Conservation (phyloP, 2,888 invertebrate species). For the Cerceris rybyensis region DNA sequence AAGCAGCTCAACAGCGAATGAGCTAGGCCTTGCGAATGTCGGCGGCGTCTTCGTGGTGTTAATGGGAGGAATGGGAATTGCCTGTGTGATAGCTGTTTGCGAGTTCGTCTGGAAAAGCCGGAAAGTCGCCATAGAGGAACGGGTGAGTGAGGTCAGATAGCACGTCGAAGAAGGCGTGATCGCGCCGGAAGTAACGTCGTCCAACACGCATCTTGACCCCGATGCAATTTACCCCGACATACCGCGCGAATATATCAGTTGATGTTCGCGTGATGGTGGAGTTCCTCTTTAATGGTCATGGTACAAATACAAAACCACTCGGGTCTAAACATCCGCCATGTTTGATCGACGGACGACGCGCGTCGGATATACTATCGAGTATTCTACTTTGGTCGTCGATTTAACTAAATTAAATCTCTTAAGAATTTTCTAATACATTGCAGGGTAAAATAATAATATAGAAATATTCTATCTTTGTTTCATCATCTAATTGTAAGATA, state of each 20-base stretch:
- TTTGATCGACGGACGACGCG: conserved; percentile 30
- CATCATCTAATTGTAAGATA: too few species aligned
- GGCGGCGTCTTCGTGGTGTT: conserved; percentile 97
- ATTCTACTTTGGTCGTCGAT: neutral
- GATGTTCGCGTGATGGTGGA: conserved; percentile 76
- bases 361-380: neutral
- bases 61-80: conserved; percentile 95
- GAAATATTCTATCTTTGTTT: too few species aligned
- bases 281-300: conserved; percentile 77
- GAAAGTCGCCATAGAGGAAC: conserved; percentile 95
- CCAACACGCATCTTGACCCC: conserved; percentile 72
- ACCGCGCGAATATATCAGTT: conserved; percentile 77
- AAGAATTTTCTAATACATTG: too few species aligned
- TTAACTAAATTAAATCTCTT: too few species aligned
- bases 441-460: too few species aligned
- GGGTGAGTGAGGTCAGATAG: conserved; percentile 85
- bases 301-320: conserved; percentile 68
- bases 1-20: conserved; percentile 93
- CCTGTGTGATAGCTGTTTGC: conserved; percentile 95
- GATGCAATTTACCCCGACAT: conserved; percentile 76
- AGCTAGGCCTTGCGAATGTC: conserved; percentile 96
- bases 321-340: conserved; percentile 67
- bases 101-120: conserved; percentile 98
- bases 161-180: conserved; percentile 68
- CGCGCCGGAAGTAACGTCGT: conserved; percentile 59